Percentiles rank a stretch among this genome's conserved stretches.
Conservation (phyloP, 2,797 vertebrate species). For the Aulostomus chinensis region DNA sequence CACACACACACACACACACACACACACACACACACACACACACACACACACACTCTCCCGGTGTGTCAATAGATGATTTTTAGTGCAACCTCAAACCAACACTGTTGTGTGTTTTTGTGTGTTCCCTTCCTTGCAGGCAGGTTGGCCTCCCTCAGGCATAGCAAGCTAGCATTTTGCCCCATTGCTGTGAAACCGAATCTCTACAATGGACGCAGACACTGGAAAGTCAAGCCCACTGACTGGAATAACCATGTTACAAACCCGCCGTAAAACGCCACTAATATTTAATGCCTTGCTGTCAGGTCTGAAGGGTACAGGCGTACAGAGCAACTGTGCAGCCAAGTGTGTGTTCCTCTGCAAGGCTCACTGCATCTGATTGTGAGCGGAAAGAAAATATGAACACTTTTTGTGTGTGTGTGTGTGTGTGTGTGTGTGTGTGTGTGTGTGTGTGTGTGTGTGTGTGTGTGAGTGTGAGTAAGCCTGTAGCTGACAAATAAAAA, state of each 20-base stretch:
- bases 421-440: too few relatives aligned
- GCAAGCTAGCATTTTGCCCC: constrained; percentile 30
- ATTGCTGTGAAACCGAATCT: constrained; percentile 50
- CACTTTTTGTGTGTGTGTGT: constrained; percentile 1
- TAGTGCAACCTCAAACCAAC: constrained; percentile 8
- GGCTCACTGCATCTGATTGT: constrained; percentile 42
- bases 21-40: too few relatives aligned
- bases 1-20: too few relatives aligned
- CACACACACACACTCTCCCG: constrained; percentile 2
- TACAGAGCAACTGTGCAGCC: constrained; percentile 54
- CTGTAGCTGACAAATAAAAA: constrained; percentile 30
- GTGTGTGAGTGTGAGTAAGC: constrained; percentile 20
- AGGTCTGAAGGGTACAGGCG: constrained; percentile 58
- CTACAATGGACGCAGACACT: constrained; percentile 28
- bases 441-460: too few relatives aligned
- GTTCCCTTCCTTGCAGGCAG: constrained; percentile 11
- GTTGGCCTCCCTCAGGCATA: constrained; percentile 15
- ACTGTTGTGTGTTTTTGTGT: constrained; percentile 3
- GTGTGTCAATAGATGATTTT: constrained; percentile 2
- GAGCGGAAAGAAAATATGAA: constrained; percentile 31
- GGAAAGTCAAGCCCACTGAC: constrained; percentile 50
- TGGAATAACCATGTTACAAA: constrained; percentile 73
- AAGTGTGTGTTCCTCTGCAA: constrained; percentile 49
- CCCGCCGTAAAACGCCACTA: constrained; percentile 62
- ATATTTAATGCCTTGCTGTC: constrained; percentile 75